Evolutionary conservation across 2,797 vertebrate species (phyloP), one percentile per base, ranked within the genome.

Genomic region (Melanotaenia nigrans): DNA sequence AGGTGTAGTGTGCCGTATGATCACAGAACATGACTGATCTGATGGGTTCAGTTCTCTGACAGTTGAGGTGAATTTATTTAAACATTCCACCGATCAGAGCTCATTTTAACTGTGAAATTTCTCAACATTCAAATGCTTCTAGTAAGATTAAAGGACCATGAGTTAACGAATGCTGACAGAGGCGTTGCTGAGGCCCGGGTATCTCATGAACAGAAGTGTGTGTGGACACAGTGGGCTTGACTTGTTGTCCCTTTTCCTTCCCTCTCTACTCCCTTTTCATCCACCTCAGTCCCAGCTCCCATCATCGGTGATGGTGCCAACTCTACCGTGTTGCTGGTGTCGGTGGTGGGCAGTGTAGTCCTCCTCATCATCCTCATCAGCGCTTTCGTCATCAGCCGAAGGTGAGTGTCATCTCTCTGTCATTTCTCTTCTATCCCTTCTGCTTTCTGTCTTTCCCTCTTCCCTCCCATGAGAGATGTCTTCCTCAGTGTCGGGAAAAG

Each of bases 261-360:
- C 1, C 8, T n/a, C 22, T 55, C 7, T 32, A 20, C 10, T 49
- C 20, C 45, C 45, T 58, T 49, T 47, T 16, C n/a, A 53, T 68
- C 42, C 40, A 67, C 3, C 71, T 30, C 90, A 99, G 98, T 97
- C 83, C 96, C 98, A 73, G 96, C 98, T 77, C 96, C 97, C 55
- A 96, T 98, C 79, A 96, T 99, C 16, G 97, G 97, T 0, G 97
- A 98, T 25, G 97, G 97, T n/a, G 95, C 97, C 83, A 98, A 96
- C 90, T 96, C 97, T 71, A 97, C 98, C 0, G 96, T 99, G 72
- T 89, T 99, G 11, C 94, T 99, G 91, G 96, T 98, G 81, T 98
- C 97, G 0, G 98, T 98, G 82, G 96, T 97, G 5, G 96, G 97
- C 90, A 97, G 96, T 36, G 95, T 97, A 89, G 97, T 98, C 76